Evolutionary conservation across 92 coral and sea anemone genomes (phyloP), one percentile per base, ranked within the genome.

Genomic region (Chrysogorgia sp.): DNA sequence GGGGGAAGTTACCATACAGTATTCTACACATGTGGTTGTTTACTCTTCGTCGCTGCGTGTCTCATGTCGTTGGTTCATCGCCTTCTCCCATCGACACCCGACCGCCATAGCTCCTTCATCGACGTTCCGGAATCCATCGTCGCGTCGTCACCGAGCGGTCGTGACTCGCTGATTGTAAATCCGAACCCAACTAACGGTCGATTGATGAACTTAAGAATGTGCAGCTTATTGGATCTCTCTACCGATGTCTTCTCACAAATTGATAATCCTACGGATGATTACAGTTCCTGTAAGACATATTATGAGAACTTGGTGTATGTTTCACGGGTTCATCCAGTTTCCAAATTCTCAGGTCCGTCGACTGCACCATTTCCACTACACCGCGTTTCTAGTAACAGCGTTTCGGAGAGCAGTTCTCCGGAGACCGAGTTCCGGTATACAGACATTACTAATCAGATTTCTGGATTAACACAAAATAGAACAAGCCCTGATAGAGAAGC

Each of bases 21-120:
- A n/a, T 72, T 72, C 37, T 30, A 31, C 50, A 30, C 28, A 12
- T 72, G 79, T 34, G 79, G 79, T 1, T 64, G 30, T 7, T 34
- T 72, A 12, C 52, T 52, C 34, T 72, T 72, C 21, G 14, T 72
- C 21, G 79, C 79, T 10, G 10, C 79, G 15, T 72, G 79, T 58
- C 56, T 55, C 0, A 72, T 72, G 26, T 53, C 65, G 17, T 8
- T 29, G 9, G 63, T 23, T 23, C 29, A 15, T 23, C 23, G 3
- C 23, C 34, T 57, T 3, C 4, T 23, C 3, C 17, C 63, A 23
- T 15, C 10, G 34, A 3, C 29, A 15, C n/a, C n/a, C 10, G 10
- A 47, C 43, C 43, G 43, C 43, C 43, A 25, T 34, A 64, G 12
- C 43, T 13, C 76, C 59, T 59, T 25, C 58, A 25, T 45, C n/a